phyloP scores from a whole-genome alignment of 2,113 vertebrate genomes.

The Atrichornis clamosus region DNA sequence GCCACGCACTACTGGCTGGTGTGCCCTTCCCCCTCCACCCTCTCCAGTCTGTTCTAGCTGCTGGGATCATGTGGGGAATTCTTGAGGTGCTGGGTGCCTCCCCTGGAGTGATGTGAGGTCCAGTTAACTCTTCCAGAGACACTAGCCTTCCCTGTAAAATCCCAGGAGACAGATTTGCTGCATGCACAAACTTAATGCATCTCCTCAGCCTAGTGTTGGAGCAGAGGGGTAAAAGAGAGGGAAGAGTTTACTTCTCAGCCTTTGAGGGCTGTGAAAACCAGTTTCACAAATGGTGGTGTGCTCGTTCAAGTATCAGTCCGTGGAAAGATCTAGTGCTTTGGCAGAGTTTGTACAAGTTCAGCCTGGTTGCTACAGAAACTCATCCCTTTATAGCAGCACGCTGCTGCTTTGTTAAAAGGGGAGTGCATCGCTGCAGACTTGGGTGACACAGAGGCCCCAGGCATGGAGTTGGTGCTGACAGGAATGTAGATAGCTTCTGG shows the following conservation, averaged over 20 bases:
- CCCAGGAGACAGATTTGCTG: neutral
- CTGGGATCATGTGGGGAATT: neutral
- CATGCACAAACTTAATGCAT: accelerated
- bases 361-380: constrained; percentile 60
- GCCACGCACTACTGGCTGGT: neutral
- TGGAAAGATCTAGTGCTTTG: constrained; percentile 61
- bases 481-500: neutral
- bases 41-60: neutral
- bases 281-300: neutral
- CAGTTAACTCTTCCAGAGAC: neutral
- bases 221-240: neutral
- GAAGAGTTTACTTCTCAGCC: neutral
- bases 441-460: constrained; percentile 26
- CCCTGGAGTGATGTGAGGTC: neutral
- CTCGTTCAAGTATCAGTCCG: constrained; percentile 2
- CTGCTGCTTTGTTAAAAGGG: constrained; percentile 41
- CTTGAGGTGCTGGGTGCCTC: neutral
- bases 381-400: constrained; percentile 53
- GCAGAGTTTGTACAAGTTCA: constrained; percentile 58
- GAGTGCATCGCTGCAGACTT: constrained; percentile 16
- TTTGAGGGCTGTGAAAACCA: neutral
- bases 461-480: neutral
- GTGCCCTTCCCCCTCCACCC: neutral
- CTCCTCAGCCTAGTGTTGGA: neutral
- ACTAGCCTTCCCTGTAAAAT: neutral